Evolutionary conservation across 2,113 vertebrate species (phyloP), one percentile per base, ranked within the genome.

Genomic region (Python bivittatus): DNA sequence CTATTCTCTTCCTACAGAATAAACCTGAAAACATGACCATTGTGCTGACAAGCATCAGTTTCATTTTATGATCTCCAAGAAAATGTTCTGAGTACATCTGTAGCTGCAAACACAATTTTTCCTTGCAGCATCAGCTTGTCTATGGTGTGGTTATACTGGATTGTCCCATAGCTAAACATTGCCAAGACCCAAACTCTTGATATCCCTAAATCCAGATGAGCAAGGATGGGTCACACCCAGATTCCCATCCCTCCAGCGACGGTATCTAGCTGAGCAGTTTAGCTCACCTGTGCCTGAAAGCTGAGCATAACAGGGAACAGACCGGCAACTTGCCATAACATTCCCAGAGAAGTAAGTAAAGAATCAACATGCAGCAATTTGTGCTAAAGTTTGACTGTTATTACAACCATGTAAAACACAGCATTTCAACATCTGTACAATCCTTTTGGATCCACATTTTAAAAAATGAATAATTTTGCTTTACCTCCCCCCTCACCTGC

Each of bases 341-440:
- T 54, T 15, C 27, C n/a, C 29, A 54, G 29, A 27, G 56, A n/a
- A 13, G 48, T 54, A 52, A 84, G 7, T 89, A 92, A 57, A 84
- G 15, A 94, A 96, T 94, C 20, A 48, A 90, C 0, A 0, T 33
- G 53, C 72, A 96, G 91, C 52, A 57, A 33, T 60, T 93, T 95
- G 56, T 91, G 64, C 86, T 92, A 38, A 97, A 94, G 6, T 95
- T 95, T 92, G 95, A 91, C 92, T 9, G 0, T 48, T 91, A 84
- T 92, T 94, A 94, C 89, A 96, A 91, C 90, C 88, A 85, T 58
- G 91, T 92, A 84, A 94, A 97, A 94, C 92, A 96, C 96, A 96
- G 88, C 92, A 91, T 85, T 89, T 54, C 42, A 92, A 95, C 64
- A 92, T 42, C 72, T 1, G 17, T 57, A 90, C 88, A 92, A 83